Conservation (phyloP, 2,797 vertebrate species). For the Pyrrhura leucotis region DNA sequence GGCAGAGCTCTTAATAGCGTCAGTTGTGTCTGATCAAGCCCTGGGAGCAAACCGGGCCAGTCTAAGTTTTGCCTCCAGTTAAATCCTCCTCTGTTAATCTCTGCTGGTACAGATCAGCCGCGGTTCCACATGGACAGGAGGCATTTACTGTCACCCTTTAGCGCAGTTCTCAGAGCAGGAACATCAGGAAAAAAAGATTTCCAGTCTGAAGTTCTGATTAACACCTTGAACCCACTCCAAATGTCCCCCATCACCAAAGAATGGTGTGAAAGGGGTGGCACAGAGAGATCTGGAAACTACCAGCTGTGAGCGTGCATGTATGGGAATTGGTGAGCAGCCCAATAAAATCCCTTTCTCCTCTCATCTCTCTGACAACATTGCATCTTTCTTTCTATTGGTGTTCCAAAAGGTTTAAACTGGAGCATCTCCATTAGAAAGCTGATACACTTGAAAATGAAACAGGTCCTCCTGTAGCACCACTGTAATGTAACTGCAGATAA, state of each 20-base stretch:
- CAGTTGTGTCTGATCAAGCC: background rate
- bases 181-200: background rate
- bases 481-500: background rate
- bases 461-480: background rate
- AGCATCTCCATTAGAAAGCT: background rate
- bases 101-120: background rate
- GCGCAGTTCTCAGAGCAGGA: background rate
- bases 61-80: background rate
- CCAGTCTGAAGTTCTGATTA: background rate
- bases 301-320: fast-evolving
- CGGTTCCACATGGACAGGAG: background rate
- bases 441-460: background rate
- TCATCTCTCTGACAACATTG: fast-evolving
- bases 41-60: background rate
- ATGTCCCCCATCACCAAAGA: background rate
- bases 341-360: background rate
- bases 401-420: background rate
- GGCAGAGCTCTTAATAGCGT: background rate
- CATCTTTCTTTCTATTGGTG: background rate
- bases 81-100: background rate
- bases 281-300: background rate
- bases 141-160: background rate
- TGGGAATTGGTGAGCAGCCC: background rate
- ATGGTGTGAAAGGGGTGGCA: background rate
- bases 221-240: background rate